Evolutionary conservation across 2,888 invertebrate species (phyloP).

Genomic region (Seira ritae): DNA sequence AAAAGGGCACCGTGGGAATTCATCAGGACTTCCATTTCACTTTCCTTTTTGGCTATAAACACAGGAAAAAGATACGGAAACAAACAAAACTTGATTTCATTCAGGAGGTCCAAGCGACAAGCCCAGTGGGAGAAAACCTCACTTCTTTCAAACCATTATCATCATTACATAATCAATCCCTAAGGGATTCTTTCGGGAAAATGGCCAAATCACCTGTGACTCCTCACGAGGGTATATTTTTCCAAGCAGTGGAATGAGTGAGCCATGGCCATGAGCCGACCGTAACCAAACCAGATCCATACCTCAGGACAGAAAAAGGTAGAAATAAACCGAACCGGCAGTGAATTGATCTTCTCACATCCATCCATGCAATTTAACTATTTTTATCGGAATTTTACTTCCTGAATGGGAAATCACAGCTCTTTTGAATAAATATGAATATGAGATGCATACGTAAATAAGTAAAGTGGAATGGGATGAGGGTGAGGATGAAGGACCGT

Average conservation of each 20-base stretch:
- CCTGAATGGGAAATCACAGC: slow-evolving; percentile 59
- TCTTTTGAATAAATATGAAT: slow-evolving; percentile 58
- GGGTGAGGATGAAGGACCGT: slow-evolving; percentile 12
- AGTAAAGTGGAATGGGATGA: too few species aligned
- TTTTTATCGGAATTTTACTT: slow-evolving; percentile 56
- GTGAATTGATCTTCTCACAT: slow-evolving; percentile 49
- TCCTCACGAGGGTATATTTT: slow-evolving; percentile 49
- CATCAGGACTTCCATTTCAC: neutral
- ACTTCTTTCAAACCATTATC: slow-evolving; percentile 17
- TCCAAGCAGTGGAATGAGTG: too few species aligned
- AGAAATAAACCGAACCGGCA: too few species aligned
- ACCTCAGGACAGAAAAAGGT: too few species aligned
- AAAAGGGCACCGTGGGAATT: slow-evolving; percentile 57
- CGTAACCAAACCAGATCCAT: too few species aligned
- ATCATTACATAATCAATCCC: slow-evolving; percentile 41
- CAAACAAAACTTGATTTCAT: neutral
- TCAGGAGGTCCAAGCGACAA: slow-evolving; percentile 23
- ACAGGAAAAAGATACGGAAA: slow-evolving; percentile 1
- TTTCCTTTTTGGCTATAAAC: neutral
- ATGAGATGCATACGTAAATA: slow-evolving; percentile 41
- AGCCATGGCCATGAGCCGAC: too few species aligned
- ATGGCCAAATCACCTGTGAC: slow-evolving; percentile 51
- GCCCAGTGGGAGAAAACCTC: slow-evolving; percentile 25
- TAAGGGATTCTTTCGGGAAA: slow-evolving; percentile 31
- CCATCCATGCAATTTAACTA: slow-evolving; percentile 59